Evolutionary conservation across 2,888 invertebrate species (phyloP).

Genomic region (Neoscelio sp.): DNA sequence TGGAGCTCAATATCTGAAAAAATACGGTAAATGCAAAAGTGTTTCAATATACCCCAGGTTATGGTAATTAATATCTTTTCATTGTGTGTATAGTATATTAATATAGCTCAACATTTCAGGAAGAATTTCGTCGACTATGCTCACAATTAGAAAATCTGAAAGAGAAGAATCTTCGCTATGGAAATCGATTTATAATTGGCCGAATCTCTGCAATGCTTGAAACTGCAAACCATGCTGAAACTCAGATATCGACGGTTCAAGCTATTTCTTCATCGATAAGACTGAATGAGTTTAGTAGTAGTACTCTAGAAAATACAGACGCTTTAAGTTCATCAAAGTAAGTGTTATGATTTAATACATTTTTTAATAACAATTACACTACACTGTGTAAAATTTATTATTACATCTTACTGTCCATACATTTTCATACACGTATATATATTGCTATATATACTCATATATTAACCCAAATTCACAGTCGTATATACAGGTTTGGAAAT

Average conservation of each 20-base stretch:
- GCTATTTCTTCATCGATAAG: slow-evolving; percentile 77
- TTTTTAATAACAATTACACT: no score
- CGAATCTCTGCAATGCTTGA: slow-evolving; percentile 93
- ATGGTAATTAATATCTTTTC: no score
- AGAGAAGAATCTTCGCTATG: slow-evolving; percentile 90
- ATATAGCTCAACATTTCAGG: slow-evolving; percentile 83
- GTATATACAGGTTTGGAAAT: no score
- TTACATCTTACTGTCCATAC: no score
- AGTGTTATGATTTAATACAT: no score
- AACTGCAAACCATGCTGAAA: slow-evolving; percentile 87
- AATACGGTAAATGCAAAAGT: not conserved
- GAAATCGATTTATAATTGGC: slow-evolving; percentile 89
- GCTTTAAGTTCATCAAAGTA: slow-evolving; percentile 57
- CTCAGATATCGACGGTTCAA: slow-evolving; percentile 83
- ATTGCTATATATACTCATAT: no score
- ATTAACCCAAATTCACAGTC: no score
- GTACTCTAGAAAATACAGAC: slow-evolving; percentile 74
- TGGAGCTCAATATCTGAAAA: no score
- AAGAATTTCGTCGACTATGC: slow-evolving; percentile 92
- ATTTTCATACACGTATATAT: no score
- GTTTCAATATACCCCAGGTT: no score
- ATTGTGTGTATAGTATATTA: not conserved
- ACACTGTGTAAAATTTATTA: no score
- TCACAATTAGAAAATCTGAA: slow-evolving; percentile 92
- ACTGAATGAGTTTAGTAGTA: slow-evolving; percentile 79